A percentile compares a stretch with the other conserved stretches of the same genome.
phyloP scores from a whole-genome alignment of 2,888 invertebrate species.

The Xestia xanthographa region DNA sequence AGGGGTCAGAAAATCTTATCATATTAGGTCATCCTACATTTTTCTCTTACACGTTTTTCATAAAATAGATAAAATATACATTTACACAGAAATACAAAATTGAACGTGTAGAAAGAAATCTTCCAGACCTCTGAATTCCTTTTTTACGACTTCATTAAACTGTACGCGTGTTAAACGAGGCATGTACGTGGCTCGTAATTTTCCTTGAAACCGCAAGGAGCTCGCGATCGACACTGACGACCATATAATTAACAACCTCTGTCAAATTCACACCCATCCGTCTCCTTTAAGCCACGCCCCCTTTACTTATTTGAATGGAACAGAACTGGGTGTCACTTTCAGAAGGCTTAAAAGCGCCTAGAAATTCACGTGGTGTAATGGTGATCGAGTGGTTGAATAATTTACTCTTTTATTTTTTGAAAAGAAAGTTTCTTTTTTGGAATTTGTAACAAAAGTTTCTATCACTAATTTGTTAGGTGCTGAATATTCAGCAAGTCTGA shows the following conservation, averaged over 20 bases:
- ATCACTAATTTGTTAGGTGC: background rate
- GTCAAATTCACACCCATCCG: slow-evolving; percentile 86
- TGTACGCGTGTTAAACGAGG: slow-evolving; percentile 79
- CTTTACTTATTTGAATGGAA: slow-evolving; percentile 74
- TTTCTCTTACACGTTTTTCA: slow-evolving; percentile 4
- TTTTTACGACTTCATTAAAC: slow-evolving; percentile 80
- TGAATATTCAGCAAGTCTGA: background rate
- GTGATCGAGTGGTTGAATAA: slow-evolving; percentile 29
- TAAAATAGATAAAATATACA: slow-evolving; percentile 33
- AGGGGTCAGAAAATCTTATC: background rate
- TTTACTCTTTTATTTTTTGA: slow-evolving; percentile 6
- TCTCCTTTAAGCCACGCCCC: slow-evolving; percentile 69
- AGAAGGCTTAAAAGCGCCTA: slow-evolving; percentile 55
- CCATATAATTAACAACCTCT: slow-evolving; percentile 86
- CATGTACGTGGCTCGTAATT: slow-evolving; percentile 78
- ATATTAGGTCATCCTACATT: background rate
- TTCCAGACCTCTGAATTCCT: slow-evolving; percentile 72
- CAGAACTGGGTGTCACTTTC: slow-evolving; percentile 68
- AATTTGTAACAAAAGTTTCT: slow-evolving; percentile 6
- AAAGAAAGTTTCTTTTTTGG: slow-evolving; percentile 1
- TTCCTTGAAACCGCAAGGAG: slow-evolving; percentile 77
- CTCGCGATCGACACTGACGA: slow-evolving; percentile 76
- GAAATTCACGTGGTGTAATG: slow-evolving; percentile 42
- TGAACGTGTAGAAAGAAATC: slow-evolving; percentile 65
- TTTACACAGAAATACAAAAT: slow-evolving; percentile 47